These are phyloP conservation scores for Odobenus rosmarus DNA, from an alignment of 2,113 vertebrate genomes.

Conservation along the genomic window DNA sequence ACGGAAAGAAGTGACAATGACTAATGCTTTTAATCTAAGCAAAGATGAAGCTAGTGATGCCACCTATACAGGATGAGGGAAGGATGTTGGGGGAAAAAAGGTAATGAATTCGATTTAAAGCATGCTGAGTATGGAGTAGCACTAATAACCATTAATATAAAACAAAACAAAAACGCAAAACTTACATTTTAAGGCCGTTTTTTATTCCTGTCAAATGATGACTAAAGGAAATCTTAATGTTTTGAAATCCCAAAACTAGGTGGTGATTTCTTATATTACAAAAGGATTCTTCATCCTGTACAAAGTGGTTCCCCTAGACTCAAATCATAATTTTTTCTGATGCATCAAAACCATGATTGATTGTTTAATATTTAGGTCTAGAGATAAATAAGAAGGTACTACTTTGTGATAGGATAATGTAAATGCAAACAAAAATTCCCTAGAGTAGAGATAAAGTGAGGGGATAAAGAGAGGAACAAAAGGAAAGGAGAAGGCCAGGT, in stretches of 20 bases:
- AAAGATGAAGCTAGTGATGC: not conserved
- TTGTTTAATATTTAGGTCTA: not conserved
- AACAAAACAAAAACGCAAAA: not conserved
- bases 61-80: not conserved
- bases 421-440: slow-evolving; percentile 35
- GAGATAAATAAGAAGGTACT: not conserved
- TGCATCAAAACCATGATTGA: not conserved
- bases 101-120: not conserved
- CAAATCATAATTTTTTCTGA: not conserved
- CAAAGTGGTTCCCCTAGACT: not conserved
- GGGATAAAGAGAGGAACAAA: not conserved
- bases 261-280: not conserved
- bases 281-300: not conserved
- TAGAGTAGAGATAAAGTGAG: not conserved
- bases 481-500: not conserved
- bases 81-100: not conserved
- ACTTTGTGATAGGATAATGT: not conserved
- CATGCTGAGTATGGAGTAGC: not conserved
- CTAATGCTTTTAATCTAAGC: not conserved
- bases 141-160: not conserved
- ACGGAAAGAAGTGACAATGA: not conserved
- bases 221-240: not conserved
- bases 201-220: not conserved
- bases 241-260: not conserved
- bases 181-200: not conserved